Evolutionary conservation across 92 coral and sea anemone genomes (phyloP).

Genomic region (Zoanthus gigantus): DNA sequence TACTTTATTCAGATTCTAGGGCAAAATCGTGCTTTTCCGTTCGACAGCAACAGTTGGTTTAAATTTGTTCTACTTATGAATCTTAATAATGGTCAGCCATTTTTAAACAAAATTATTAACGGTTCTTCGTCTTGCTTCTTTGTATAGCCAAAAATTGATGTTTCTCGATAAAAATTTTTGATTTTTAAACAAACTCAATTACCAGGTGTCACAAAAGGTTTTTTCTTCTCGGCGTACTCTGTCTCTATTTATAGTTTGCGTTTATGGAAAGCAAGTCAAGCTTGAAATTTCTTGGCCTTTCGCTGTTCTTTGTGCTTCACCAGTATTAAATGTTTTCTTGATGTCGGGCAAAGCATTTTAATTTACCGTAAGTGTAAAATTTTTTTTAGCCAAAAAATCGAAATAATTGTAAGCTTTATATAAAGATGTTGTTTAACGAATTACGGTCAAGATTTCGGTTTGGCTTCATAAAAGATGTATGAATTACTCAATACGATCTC

Average conservation of each 20-base stretch:
- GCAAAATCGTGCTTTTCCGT: background rate
- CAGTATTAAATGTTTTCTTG: background rate
- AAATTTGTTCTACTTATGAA: background rate
- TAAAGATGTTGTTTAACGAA: too few species aligned
- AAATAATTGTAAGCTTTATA: background rate
- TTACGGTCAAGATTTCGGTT: background rate
- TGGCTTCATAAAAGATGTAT: background rate
- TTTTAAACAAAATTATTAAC: constrained; percentile 11
- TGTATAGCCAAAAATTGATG: background rate
- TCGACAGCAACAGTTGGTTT: background rate
- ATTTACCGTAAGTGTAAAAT: too few species aligned
- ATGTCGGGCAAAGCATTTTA: too few species aligned
- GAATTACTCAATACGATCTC: constrained; percentile 11
- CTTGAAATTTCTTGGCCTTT: constrained; percentile 15
- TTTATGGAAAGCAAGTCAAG: background rate
- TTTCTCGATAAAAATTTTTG: background rate
- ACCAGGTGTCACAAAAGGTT: constrained; percentile 9
- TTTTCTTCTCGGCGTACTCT: background rate
- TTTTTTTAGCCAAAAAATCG: background rate
- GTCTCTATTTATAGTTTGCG: background rate
- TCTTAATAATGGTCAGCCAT: background rate
- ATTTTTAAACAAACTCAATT: constrained; percentile 13
- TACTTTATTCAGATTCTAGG: background rate
- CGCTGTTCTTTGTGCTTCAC: background rate
- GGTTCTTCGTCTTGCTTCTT: constrained; percentile 20